Evolutionary conservation across 2,888 invertebrate genomes (phyloP).

Genomic region (Imbricaverruca yamaguchii): DNA sequence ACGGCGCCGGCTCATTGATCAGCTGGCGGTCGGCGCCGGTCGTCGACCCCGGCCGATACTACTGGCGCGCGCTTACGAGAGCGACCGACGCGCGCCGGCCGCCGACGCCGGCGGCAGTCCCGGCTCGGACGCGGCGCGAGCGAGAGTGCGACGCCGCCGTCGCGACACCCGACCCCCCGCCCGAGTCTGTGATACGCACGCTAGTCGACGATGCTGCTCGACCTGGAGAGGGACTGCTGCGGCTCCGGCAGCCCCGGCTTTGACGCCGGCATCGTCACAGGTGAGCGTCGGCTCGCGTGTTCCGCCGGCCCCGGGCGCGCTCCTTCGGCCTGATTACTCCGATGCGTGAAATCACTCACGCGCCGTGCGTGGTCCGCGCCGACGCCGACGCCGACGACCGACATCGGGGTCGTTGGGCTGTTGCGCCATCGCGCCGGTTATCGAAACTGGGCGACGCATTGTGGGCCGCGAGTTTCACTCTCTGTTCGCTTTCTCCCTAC

Average conservation of each 20-base stretch:
- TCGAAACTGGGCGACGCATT: neutral
- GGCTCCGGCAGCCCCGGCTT: neutral
- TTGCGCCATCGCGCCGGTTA: neutral
- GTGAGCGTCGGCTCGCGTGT: neutral
- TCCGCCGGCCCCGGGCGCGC: too few relatives aligned
- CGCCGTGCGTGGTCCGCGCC: too few relatives aligned
- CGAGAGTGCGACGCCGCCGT: neutral
- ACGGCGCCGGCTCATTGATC: conserved; percentile 4
- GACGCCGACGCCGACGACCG: too few relatives aligned
- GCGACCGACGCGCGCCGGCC: neutral
- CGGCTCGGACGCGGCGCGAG: neutral
- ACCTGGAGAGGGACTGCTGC: neutral
- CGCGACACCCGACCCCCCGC: neutral
- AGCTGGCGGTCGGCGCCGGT: neutral
- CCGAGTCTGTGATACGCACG: neutral
- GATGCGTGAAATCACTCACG: too few relatives aligned
- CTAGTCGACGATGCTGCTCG: neutral
- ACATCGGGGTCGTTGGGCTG: too few relatives aligned
- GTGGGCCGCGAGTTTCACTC: neutral
- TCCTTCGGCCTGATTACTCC: too few relatives aligned
- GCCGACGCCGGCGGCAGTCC: conserved; percentile 1
- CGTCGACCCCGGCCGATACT: conserved; percentile 12
- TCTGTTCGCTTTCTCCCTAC: neutral
- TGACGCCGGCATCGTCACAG: neutral
- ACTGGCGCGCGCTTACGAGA: neutral